Evolutionary conservation across 1,140 invertebrate species (phyloP).

Genomic region (Sitophilus oryzae): DNA sequence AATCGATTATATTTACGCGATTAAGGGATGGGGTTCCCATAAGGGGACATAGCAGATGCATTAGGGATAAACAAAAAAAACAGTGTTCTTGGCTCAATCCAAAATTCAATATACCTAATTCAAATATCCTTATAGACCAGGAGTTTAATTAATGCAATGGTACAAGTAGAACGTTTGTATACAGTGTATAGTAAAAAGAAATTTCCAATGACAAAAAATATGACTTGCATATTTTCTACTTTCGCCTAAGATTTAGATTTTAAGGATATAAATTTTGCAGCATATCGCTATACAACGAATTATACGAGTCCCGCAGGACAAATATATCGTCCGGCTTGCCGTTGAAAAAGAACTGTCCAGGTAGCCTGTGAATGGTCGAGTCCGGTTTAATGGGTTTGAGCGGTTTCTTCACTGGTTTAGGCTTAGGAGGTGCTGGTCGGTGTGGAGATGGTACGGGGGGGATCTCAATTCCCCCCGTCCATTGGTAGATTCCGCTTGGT

Average conservation of each 20-base stretch:
- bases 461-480: slow-evolving; percentile 43
- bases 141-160: no score
- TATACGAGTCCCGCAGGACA: slow-evolving; percentile 62
- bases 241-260: slow-evolving; percentile 33
- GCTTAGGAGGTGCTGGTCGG: slow-evolving; percentile 20
- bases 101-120: no score
- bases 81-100: no score
- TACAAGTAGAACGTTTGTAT: no score
- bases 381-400: slow-evolving; percentile 39
- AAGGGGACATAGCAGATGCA: no score
- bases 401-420: slow-evolving; percentile 20
- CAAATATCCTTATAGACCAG: no score
- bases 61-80: no score
- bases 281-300: slow-evolving; percentile 56
- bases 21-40: no score
- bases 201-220: not conserved
- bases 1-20: no score
- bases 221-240: not conserved
- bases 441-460: slow-evolving; percentile 17
- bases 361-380: slow-evolving; percentile 58
- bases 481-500: slow-evolving; percentile 64
- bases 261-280: slow-evolving; percentile 43
- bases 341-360: slow-evolving; percentile 71
- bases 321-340: slow-evolving; percentile 71
- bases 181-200: not conserved